phyloP scores from a whole-genome alignment of 2,797 vertebrate genomes.

The Avahi laniger region DNA sequence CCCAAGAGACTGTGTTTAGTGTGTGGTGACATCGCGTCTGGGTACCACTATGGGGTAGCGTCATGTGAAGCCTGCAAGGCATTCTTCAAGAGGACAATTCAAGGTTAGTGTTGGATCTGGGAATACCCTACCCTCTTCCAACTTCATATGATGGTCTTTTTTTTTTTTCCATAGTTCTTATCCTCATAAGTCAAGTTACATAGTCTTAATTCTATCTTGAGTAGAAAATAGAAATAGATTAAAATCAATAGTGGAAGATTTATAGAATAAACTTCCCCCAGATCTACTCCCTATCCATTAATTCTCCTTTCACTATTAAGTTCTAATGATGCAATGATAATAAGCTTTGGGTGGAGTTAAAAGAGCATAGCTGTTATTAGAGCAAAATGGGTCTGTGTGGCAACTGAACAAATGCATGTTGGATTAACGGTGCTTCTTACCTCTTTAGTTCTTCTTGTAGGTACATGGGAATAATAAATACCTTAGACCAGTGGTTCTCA shows the following conservation, averaged over 20 bases:
- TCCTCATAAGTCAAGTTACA: not conserved
- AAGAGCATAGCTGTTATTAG: not conserved
- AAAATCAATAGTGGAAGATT: not conserved
- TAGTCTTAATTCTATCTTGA: not conserved
- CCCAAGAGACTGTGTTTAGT: constrained; percentile 99
- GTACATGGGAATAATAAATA: not conserved
- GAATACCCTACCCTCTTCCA: not conserved
- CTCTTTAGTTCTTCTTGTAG: not conserved
- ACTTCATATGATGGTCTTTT: not conserved
- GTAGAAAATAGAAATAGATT: not conserved
- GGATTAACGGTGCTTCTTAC: not conserved
- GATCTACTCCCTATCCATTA: not conserved
- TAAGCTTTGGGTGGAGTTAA: not conserved
- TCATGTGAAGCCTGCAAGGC: constrained; percentile 99
- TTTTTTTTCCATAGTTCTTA: not conserved
- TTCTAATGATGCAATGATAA: not conserved
- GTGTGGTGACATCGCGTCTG: constrained; percentile 98
- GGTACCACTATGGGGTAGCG: constrained; percentile 99
- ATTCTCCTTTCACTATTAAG: not conserved
- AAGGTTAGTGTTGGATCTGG: constrained; percentile 90
- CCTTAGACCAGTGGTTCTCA: not conserved
- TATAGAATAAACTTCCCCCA: not conserved
- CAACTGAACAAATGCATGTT: not conserved
- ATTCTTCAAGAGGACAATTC: constrained; percentile 99
- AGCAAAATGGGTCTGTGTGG: not conserved